Conservation (phyloP, 2,888 invertebrate species). For the Drosophila maculinotata region DNA sequence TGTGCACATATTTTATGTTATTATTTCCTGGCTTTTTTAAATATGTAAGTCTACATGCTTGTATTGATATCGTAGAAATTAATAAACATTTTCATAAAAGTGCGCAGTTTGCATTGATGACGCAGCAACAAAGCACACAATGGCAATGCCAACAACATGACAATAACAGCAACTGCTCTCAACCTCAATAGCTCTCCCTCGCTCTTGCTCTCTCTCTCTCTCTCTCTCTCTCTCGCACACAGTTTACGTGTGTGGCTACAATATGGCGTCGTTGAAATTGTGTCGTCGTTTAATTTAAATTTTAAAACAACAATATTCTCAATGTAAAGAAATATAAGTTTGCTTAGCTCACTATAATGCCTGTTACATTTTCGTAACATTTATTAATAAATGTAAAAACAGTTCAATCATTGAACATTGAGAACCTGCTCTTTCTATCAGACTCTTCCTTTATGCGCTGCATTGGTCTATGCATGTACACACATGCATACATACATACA, state of each 20-base stretch:
- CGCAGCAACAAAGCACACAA: conserved; percentile 75
- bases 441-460: conserved; percentile 33
- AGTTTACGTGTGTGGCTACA: conserved; percentile 56
- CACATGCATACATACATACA: neutral
- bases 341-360: neutral
- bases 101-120: conserved; percentile 79
- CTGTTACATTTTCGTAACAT: conserved; percentile 11
- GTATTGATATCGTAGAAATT: conserved; percentile 27
- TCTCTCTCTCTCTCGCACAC: conserved; percentile 48
- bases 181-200: conserved; percentile 40
- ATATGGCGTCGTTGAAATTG: conserved; percentile 76
- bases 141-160: conserved; percentile 60
- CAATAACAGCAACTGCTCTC: conserved; percentile 56
- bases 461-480: conserved; percentile 63
- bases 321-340: conserved; percentile 38
- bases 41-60: conserved; percentile 16
- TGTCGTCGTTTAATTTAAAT: conserved; percentile 69
- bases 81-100: conserved; percentile 54
- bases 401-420: conserved; percentile 7
- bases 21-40: conserved; percentile 15
- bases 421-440: conserved; percentile 15
- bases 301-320: conserved; percentile 55
- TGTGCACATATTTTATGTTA: conserved; percentile 19
- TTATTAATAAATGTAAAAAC: conserved; percentile 16
- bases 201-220: conserved; percentile 50